Evolutionary conservation across 2,113 vertebrate genomes (phyloP).

Genomic region (Tricholaema leucomelas): DNA sequence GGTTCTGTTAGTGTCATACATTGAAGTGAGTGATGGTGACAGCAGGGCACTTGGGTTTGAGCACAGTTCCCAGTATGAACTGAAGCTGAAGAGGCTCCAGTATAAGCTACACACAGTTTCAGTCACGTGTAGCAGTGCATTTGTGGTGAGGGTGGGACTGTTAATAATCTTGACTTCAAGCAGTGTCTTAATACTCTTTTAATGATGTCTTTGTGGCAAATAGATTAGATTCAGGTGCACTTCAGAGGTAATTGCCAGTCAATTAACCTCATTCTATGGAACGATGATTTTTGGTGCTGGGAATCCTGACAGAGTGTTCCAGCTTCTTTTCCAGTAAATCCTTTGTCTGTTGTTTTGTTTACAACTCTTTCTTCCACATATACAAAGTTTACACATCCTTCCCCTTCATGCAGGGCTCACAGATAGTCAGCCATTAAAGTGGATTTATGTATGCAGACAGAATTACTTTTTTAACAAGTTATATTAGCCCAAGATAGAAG

Average conservation of each 20-base stretch:
- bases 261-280: conserved; percentile 20
- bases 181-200: background rate
- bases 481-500: background rate
- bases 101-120: background rate
- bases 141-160: background rate
- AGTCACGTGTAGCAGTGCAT: background rate
- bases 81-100: background rate
- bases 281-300: background rate
- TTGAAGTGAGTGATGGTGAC: background rate
- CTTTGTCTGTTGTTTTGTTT: background rate
- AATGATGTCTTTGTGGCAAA: background rate
- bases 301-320: background rate
- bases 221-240: conserved; percentile 6
- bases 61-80: background rate
- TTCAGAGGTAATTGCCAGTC: conserved; percentile 24
- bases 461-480: background rate
- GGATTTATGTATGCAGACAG: background rate
- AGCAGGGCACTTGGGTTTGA: background rate
- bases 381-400: background rate
- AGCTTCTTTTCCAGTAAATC: background rate
- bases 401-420: background rate
- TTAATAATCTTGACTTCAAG: background rate
- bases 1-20: background rate
- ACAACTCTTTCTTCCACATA: background rate
- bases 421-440: background rate